phyloP scores from a whole-genome alignment of 2,113 vertebrate genomes.

The Danionella cerebrum region DNA sequence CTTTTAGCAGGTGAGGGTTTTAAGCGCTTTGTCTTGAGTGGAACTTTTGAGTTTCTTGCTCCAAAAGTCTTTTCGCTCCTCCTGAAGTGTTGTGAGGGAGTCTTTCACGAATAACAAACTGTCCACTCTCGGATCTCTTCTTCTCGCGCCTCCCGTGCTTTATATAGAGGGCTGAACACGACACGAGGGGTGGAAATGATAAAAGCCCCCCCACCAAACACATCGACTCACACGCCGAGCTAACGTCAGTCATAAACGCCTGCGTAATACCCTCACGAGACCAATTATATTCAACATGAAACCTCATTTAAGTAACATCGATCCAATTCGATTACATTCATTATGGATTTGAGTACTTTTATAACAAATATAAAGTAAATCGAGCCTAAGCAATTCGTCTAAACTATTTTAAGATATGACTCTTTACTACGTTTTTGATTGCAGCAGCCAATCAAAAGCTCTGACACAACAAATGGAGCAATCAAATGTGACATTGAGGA shows the following conservation, averaged over 20 bases:
- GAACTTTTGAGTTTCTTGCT: neutral
- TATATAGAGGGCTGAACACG: conserved; percentile 22
- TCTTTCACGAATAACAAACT: conserved; percentile 7
- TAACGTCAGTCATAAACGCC: neutral
- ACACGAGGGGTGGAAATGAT: neutral
- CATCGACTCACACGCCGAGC: no score
- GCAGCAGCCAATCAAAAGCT: neutral
- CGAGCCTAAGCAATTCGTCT: no score
- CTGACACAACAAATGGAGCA: neutral
- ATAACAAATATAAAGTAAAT: no score
- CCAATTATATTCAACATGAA: neutral
- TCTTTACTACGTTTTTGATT: no score
- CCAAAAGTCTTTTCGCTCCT: neutral
- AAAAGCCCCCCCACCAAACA: neutral
- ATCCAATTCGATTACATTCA: no score
- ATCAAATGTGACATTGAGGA: neutral
- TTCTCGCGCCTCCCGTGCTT: neutral
- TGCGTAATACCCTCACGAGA: neutral
- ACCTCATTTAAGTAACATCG: no score
- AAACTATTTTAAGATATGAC: no score
- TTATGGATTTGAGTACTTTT: no score
- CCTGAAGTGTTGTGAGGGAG: neutral
- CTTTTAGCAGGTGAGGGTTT: neutral
- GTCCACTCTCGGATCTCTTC: conserved; percentile 7
- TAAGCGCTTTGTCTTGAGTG: neutral